Base-by-base conservation (phyloP, 2,888 invertebrate genomes). In the Pilophorus perplexus region DNA sequence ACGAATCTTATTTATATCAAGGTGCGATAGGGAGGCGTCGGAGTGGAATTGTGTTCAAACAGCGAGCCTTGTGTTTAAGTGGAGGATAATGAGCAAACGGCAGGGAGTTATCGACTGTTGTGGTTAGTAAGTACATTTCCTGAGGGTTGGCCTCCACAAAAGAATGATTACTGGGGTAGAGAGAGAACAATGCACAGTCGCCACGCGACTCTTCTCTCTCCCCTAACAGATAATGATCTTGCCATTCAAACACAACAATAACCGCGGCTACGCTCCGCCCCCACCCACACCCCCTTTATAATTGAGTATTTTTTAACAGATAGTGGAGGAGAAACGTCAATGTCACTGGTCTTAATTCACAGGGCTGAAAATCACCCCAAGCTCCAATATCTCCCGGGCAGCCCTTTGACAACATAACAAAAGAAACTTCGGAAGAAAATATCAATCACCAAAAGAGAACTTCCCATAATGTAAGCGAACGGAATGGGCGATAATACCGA, bases 211-310 rank as follows among this genome's bases (percentile, higher is more conserved):
- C 60, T 50, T 40, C 64, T 62, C 54, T 42, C 52, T 59, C 60
- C 28, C 44, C 37, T 28, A 25, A 60, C 60, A 60, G 68, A 68
- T 68, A 68, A 66, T 66, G 59, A 68, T 68, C 68, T 68, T 66
- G 66, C 60, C 68, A 68, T 68, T 66, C 66, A 66, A 66, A 66
- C 66, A 66, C 66, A 66, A 66, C 66, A 66, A 66, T 66, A 66
- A 66, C 66, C 55, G 66, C 38, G 48, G 64, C 64, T 25, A 25
- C 42, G 59, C 59, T 59, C 59, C 60, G 27, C 60, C 60, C 60
- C 46, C 60, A 42, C 38, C 25, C 20, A 3, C 60, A 60, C 25
- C 60, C 28, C 27, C 60, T 60, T 60, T 60, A 46, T 60, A 60
- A 64, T 64, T 64, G 64, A 64, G 52, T 54, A 52, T 64, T 64